A percentile compares a stretch with the other conserved stretches of the same genome.
These are phyloP conservation scores for Schizopygopsis pylzovi DNA, from an alignment of 2,797 vertebrate genomes.

Conservation along the genomic window DNA sequence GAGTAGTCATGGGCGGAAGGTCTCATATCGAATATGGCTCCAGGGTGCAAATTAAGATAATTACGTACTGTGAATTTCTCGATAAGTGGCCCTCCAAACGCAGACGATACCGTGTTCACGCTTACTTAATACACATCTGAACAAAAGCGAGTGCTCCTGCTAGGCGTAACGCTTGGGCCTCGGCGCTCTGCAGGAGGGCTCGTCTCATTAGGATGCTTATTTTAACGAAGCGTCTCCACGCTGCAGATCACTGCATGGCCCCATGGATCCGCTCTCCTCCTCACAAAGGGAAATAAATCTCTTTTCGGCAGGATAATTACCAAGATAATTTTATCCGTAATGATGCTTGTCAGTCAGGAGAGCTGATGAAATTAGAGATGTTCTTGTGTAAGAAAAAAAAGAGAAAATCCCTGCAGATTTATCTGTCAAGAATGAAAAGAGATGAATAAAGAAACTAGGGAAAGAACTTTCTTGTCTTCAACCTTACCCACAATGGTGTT, in stretches of 20 bases:
- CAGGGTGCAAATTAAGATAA: slow-evolving; percentile 60
- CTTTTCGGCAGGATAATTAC: slow-evolving; percentile 79
- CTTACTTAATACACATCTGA: slow-evolving; percentile 56
- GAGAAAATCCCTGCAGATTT: slow-evolving; percentile 66
- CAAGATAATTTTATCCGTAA: slow-evolving; percentile 82
- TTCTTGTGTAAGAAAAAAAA: slow-evolving; percentile 63
- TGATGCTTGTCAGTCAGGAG: slow-evolving; percentile 80
- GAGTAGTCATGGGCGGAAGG: slow-evolving; percentile 36
- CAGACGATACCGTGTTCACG: slow-evolving; percentile 39
- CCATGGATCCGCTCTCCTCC: slow-evolving; percentile 61
- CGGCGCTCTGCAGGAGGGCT: slow-evolving; percentile 55
- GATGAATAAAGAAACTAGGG: slow-evolving; percentile 50
- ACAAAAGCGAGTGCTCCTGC: slow-evolving; percentile 66
- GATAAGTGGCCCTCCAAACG: slow-evolving; percentile 54
- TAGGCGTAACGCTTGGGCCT: slow-evolving; percentile 57
- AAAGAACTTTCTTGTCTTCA: slow-evolving; percentile 56
- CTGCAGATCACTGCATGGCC: slow-evolving; percentile 61
- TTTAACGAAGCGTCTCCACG: slow-evolving; percentile 71
- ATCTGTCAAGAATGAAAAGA: slow-evolving; percentile 61
- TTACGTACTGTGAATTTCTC: slow-evolving; percentile 50
- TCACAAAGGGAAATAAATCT: slow-evolving; percentile 79
- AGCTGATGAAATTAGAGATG: slow-evolving; percentile 79
- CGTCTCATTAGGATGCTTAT: slow-evolving; percentile 72
- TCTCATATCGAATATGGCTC: slow-evolving; percentile 46
- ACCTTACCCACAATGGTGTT: slow-evolving; percentile 9